phyloP scores from a whole-genome alignment of 1,140 invertebrate genomes.

The Goniozus legneri region DNA sequence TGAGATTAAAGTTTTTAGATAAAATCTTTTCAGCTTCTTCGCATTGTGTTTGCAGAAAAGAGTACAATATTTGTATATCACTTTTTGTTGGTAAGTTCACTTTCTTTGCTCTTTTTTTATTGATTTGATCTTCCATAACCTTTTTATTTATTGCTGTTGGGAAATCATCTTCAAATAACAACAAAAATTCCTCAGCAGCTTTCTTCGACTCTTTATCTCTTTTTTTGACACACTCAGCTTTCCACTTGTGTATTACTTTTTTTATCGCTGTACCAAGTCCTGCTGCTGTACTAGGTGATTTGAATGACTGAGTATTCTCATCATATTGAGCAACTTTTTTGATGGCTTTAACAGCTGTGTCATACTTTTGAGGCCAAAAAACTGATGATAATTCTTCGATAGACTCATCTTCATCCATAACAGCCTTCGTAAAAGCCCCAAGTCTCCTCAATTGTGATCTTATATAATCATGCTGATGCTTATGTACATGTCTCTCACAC shows the following conservation, averaged over 20 bases:
- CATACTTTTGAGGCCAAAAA: slow-evolving; percentile 15
- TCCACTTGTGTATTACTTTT: slow-evolving; percentile 1
- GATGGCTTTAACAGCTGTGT: slow-evolving; percentile 11
- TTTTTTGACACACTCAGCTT: slow-evolving; percentile 11
- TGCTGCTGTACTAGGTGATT: slow-evolving; percentile 8
- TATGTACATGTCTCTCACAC: slow-evolving; percentile 12
- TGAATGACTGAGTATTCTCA: neutral
- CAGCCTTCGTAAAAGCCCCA: slow-evolving; percentile 4
- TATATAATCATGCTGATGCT: slow-evolving; percentile 16
- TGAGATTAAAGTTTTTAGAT: neutral
- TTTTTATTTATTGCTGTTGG: slow-evolving; percentile 15
- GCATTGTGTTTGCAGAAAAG: slow-evolving; percentile 13
- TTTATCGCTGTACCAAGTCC: slow-evolving; percentile 9
- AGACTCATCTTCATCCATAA: slow-evolving; percentile 8
- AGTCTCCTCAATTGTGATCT: slow-evolving; percentile 10
- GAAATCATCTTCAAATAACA: slow-evolving; percentile 9
- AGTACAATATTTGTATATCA: slow-evolving; percentile 18
- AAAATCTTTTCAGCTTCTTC: slow-evolving; percentile 2
- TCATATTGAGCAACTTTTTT: slow-evolving; percentile 12
- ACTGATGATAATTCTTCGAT: slow-evolving; percentile 16
- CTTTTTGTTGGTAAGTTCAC: slow-evolving; percentile 12
- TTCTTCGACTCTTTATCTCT: slow-evolving; percentile 9
- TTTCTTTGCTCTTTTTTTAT: slow-evolving; percentile 18
- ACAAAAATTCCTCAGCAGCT: slow-evolving; percentile 7
- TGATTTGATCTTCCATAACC: slow-evolving; percentile 16